Conservation (phyloP, 2,113 vertebrate genomes). For the Otolemur garnettii region DNA sequence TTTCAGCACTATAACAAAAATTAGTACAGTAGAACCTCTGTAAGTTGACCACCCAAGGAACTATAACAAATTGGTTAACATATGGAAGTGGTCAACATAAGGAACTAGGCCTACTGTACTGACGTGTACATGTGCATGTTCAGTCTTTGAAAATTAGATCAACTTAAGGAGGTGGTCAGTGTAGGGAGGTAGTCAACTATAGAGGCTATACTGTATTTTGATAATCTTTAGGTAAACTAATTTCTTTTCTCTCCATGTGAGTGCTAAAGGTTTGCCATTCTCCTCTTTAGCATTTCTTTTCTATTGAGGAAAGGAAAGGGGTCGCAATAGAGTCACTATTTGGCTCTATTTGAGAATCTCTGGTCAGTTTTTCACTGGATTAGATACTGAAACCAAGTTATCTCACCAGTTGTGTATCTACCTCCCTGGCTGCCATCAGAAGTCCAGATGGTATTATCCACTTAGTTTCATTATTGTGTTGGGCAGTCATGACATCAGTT, state of each 20-base stretch:
- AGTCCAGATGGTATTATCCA: neutral
- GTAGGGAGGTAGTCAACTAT: no score
- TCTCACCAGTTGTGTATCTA: neutral
- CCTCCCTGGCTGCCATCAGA: neutral
- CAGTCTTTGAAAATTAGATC: no score
- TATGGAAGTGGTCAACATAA: no score
- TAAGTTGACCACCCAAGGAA: neutral
- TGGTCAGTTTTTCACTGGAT: constrained; percentile 7
- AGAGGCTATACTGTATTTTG: neutral
- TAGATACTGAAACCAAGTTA: constrained; percentile 20
- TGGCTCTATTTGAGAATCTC: neutral
- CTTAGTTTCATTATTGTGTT: constrained; percentile 6
- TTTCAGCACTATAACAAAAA: constrained; percentile 34
- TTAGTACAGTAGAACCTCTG: neutral
- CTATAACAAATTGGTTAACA: no score
- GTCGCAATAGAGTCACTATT: neutral
- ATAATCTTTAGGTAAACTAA: neutral
- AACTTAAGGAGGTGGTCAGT: no score
- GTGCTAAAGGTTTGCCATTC: neutral
- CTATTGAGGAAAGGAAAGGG: neutral
- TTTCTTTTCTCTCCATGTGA: neutral
- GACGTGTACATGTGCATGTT: no score
- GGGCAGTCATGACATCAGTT: neutral
- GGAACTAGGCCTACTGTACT: no score
- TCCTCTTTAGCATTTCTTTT: neutral